A percentile compares a stretch with the other conserved stretches of the same genome.
Conservation (phyloP, 1,140 invertebrate genomes). For the Lasioglossum albipes region DNA sequence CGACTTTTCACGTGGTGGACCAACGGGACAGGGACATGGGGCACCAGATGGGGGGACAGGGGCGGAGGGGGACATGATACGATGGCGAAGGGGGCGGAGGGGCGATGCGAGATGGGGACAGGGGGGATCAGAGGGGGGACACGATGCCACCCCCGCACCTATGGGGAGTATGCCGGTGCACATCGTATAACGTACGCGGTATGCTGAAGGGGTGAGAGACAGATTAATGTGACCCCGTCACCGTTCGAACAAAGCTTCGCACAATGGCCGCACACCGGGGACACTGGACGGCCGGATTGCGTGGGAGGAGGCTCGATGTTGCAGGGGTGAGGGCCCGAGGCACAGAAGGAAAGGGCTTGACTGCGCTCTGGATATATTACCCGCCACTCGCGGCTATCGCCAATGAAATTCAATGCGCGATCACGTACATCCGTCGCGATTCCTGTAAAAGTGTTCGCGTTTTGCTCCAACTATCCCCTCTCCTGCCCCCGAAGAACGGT, state of each 20-base stretch:
- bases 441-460: constrained; percentile 66
- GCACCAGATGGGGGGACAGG: no score
- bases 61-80: background rate
- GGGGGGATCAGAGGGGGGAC: background rate
- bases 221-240: constrained; percentile 79
- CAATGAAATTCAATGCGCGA: constrained; percentile 77
- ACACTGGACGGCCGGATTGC: constrained; percentile 64
- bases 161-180: constrained; percentile 54
- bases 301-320: constrained; percentile 57
- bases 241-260: constrained; percentile 78
- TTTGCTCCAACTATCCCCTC: constrained; percentile 20
- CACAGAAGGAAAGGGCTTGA: constrained; percentile 64
- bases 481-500: background rate
- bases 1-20: constrained; percentile 50
- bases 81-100: constrained; percentile 2
- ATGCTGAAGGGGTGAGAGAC: constrained; percentile 75
- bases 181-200: constrained; percentile 70
- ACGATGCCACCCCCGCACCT: constrained; percentile 42
- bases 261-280: constrained; percentile 76
- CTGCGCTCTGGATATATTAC: constrained; percentile 74
- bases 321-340: constrained; percentile 36
- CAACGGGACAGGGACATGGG: background rate
- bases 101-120: background rate
- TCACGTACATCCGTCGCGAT: constrained; percentile 66
- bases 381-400: constrained; percentile 74